These are phyloP conservation scores for Caerostris extrusa DNA, from an alignment of 1,140 invertebrate species.

Conservation along the genomic window DNA sequence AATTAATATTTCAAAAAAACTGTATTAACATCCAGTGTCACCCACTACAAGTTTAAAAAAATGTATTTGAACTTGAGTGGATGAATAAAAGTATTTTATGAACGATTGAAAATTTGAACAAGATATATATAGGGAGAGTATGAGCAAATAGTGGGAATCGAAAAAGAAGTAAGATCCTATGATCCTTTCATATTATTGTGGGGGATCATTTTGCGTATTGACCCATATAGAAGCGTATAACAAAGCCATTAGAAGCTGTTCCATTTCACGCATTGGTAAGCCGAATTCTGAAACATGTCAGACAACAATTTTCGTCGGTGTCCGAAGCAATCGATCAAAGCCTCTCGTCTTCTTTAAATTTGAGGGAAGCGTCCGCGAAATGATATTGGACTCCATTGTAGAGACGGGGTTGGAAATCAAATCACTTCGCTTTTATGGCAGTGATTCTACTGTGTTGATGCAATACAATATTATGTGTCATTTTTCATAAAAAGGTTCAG, in stretches of 20 bases:
- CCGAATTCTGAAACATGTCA: slow-evolving; percentile 30
- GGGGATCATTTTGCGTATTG: slow-evolving; percentile 14
- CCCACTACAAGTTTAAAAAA: too few relatives aligned
- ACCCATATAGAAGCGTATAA: slow-evolving; percentile 25
- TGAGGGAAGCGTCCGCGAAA: background rate
- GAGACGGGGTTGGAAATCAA: background rate
- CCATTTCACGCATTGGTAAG: slow-evolving; percentile 38
- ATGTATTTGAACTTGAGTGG: too few relatives aligned
- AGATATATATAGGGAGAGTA: background rate
- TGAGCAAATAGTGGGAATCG: background rate
- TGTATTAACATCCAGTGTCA: too few relatives aligned
- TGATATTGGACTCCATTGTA: background rate
- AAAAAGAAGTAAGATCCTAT: background rate
- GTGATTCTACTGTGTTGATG: too few relatives aligned
- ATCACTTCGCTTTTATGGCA: too few relatives aligned
- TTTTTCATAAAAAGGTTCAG: too few relatives aligned
- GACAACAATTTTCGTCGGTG: slow-evolving; percentile 7
- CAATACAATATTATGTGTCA: too few relatives aligned
- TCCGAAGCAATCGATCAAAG: slow-evolving; percentile 8
- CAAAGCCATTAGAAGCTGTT: slow-evolving; percentile 56
- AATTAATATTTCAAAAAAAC: too few relatives aligned
- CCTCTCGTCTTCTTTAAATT: background rate
- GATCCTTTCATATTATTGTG: background rate
- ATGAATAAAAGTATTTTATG: too few relatives aligned
- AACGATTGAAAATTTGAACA: too few relatives aligned